These are phyloP conservation scores for Smutsia temminckii DNA, from an alignment of 2,797 vertebrate species.

Conservation along the genomic window DNA sequence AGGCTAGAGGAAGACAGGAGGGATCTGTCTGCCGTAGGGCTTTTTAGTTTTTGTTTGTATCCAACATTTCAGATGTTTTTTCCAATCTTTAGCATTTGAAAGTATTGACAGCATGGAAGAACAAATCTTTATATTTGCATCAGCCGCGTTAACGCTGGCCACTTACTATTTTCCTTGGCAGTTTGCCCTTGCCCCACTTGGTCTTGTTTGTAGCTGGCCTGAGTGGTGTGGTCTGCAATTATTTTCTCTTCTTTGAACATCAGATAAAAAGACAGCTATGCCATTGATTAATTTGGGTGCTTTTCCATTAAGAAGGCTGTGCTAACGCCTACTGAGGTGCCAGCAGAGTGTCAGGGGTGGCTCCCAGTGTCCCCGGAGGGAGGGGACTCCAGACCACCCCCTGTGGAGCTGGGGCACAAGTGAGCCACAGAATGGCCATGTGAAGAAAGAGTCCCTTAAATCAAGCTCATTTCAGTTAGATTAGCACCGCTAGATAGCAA, in stretches of 20 bases:
- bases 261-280: neutral
- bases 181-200: accelerated
- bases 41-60: neutral
- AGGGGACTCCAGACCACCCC: neutral
- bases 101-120: no score
- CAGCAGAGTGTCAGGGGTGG: neutral
- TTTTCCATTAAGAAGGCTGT: no score
- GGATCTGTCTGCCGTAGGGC: no score
- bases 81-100: neutral
- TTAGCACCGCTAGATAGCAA: neutral
- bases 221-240: neutral
- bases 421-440: accelerated
- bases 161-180: neutral
- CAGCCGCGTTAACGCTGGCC: no score
- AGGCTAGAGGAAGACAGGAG: neutral
- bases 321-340: neutral
- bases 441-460: neutral
- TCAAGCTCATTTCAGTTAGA: neutral
- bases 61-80: neutral
- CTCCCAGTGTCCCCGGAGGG: neutral
- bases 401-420: neutral
- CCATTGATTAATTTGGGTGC: neutral
- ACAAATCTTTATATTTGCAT: accelerated
- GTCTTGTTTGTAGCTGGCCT: neutral
- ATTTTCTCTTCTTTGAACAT: neutral